Base-by-base conservation (phyloP, 2,888 invertebrate genomes). In the Hecatera dysodea region DNA sequence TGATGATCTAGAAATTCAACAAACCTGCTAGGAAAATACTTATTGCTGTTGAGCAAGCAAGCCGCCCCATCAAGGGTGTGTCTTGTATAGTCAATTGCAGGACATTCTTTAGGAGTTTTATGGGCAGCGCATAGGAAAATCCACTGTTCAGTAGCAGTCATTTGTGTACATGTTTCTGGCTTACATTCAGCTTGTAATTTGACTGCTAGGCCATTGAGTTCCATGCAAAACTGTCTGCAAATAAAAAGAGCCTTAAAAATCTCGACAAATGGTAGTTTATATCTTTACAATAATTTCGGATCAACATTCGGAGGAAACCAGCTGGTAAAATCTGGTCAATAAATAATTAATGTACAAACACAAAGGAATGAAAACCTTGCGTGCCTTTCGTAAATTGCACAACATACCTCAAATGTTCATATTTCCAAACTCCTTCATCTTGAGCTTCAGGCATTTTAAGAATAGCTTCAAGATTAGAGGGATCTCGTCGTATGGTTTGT, bases 91-190 rank as follows among this genome's bases (percentile, higher is more conserved):
- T 99, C 99, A 92, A 99, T 99, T 66, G 99, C 99, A 70, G 99
- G 99, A 94, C 99, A 99, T 97, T 99, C 99, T 94, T 99, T 99
- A 52, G 99, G 99, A 78, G 99, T 99, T 97, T 99, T 99, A 93
- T 99, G 99, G 53, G 99, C 99, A 72, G 99, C 99, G 96, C 99
- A 99, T 66, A 99, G 96, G 94, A 99, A 99, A 94, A 99, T 99
- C 99, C 99, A 99, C 91, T 99, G 99, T 94, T 99, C 99, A 39
- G 99, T 99, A 42, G 99, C 99, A 56, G 99, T 99, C 99, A 99
- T 99, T 96, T 99, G 99, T 75, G 98, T 99, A 93, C 99, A 99
- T 29, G 98, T 99, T 89, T 99, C 98, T 50, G 99, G 99, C 90
- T 98, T 98, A 93, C 99, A 99, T 93, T 99, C 99, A 82, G 97